A percentile compares a stretch with the other conserved stretches of the same genome.
phyloP scores from a whole-genome alignment of 2,797 vertebrate genomes.

The Cuculus canorus region DNA sequence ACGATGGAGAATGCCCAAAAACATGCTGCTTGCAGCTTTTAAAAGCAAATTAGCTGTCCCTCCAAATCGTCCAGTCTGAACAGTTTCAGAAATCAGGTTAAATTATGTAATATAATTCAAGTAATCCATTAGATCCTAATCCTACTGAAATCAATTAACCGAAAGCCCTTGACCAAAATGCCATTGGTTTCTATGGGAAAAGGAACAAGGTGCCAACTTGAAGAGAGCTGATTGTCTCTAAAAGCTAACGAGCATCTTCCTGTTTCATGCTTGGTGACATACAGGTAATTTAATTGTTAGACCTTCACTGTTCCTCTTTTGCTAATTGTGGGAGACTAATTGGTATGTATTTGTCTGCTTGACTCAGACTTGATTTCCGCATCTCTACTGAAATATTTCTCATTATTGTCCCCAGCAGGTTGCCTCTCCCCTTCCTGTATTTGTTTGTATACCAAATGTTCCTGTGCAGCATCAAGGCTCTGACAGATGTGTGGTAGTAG shows the following conservation, averaged over 20 bases:
- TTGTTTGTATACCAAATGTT: conserved; percentile 24
- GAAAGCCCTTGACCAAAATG: background rate
- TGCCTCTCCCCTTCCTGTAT: conserved; percentile 55
- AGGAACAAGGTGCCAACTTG: conserved; percentile 13
- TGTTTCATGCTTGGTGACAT: conserved; percentile 10
- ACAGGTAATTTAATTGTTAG: conserved; percentile 39
- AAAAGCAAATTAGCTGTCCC: background rate
- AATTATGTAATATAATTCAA: background rate
- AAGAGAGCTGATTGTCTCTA: background rate
- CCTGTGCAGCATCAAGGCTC: conserved; percentile 6
- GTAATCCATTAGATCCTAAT: background rate
- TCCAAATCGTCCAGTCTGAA: background rate
- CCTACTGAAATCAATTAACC: background rate
- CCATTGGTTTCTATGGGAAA: background rate
- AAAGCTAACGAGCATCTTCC: conserved; percentile 15
- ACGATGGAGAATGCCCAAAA: background rate
- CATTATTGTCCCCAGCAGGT: conserved; percentile 48
- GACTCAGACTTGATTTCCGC: conserved; percentile 34
- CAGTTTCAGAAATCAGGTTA: background rate
- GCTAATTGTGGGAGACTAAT: conserved; percentile 44
- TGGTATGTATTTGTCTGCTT: conserved; percentile 40
- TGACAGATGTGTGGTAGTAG: background rate
- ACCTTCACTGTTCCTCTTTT: background rate
- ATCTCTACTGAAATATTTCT: conserved; percentile 44
- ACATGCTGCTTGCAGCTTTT: background rate